Conservation (phyloP, 2,797 vertebrate genomes). For the Crenuchus spilurus region DNA sequence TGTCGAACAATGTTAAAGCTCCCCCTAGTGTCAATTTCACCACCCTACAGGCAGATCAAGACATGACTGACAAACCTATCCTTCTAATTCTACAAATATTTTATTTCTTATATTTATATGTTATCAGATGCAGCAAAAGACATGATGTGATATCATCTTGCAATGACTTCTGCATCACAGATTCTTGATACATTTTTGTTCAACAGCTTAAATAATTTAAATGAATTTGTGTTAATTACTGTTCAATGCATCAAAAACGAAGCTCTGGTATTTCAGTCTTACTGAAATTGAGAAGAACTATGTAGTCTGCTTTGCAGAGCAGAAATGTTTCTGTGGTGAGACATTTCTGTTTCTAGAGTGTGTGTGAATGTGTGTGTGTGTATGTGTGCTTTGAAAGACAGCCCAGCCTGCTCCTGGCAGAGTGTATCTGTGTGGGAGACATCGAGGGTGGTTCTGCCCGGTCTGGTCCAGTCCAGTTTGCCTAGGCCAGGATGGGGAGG, state of each 20-base stretch:
- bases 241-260: slow-evolving; percentile 40
- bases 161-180: not conserved
- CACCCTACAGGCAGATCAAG: too few species aligned
- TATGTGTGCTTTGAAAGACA: slow-evolving; percentile 11
- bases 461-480: slow-evolving; percentile 34
- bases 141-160: too few species aligned
- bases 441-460: slow-evolving; percentile 34
- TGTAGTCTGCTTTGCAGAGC: slow-evolving; percentile 9
- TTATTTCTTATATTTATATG: too few species aligned
- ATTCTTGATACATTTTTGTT: slow-evolving; percentile 11
- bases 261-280: slow-evolving; percentile 35
- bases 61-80: too few species aligned
- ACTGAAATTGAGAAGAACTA: slow-evolving; percentile 21
- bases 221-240: slow-evolving; percentile 20
- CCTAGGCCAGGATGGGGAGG: slow-evolving; percentile 50
- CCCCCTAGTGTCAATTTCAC: too few species aligned
- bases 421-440: slow-evolving; percentile 40
- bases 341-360: slow-evolving; percentile 22
- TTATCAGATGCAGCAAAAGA: too few species aligned
- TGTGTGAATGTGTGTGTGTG: not conserved
- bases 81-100: too few species aligned
- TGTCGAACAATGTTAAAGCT: too few species aligned
- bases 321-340: slow-evolving; percentile 35
- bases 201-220: slow-evolving; percentile 1
- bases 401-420: not conserved